Evolutionary conservation across 2,797 vertebrate species (phyloP).

Genomic region (Diplodus sargus): DNA sequence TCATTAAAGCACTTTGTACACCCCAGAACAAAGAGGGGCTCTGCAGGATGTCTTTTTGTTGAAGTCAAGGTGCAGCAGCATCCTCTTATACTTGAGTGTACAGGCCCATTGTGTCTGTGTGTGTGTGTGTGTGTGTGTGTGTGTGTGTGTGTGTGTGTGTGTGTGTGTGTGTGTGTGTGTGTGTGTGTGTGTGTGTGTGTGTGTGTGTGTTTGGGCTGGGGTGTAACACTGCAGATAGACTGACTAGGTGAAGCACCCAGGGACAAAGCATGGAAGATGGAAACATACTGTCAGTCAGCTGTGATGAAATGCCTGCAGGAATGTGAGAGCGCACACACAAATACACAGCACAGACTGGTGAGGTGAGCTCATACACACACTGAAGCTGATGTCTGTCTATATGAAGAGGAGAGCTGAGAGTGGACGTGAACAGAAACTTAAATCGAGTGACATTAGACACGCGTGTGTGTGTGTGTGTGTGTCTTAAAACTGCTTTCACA

Average conservation of each 20-base stretch:
- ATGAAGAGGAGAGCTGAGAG: not conserved
- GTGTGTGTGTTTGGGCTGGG: not conserved
- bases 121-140: not conserved
- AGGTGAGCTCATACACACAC: slow-evolving; percentile 22
- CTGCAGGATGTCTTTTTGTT: slow-evolving; percentile 31
- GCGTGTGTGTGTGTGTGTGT: too few species aligned
- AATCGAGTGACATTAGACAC: slow-evolving; percentile 3
- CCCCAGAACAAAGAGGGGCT: slow-evolving; percentile 16
- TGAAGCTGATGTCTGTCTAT: not conserved
- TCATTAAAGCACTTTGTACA: not conserved
- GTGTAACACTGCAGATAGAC: slow-evolving; percentile 41
- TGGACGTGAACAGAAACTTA: slow-evolving; percentile 10
- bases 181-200: not conserved
- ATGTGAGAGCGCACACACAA: slow-evolving; percentile 29
- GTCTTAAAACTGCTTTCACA: too few species aligned
- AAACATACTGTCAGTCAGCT: slow-evolving; percentile 69
- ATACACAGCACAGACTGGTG: slow-evolving; percentile 23
- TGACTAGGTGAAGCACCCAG: slow-evolving; percentile 50
- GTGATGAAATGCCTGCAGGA: slow-evolving; percentile 70
- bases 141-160: not conserved
- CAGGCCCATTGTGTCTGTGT: not conserved
- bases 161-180: not conserved
- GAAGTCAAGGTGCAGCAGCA: slow-evolving; percentile 28
- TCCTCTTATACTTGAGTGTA: slow-evolving; percentile 11
- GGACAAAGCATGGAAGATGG: slow-evolving; percentile 65